Base-by-base conservation (phyloP, 1,140 invertebrate genomes). In the Trichomalopsis sarcophagae region DNA sequence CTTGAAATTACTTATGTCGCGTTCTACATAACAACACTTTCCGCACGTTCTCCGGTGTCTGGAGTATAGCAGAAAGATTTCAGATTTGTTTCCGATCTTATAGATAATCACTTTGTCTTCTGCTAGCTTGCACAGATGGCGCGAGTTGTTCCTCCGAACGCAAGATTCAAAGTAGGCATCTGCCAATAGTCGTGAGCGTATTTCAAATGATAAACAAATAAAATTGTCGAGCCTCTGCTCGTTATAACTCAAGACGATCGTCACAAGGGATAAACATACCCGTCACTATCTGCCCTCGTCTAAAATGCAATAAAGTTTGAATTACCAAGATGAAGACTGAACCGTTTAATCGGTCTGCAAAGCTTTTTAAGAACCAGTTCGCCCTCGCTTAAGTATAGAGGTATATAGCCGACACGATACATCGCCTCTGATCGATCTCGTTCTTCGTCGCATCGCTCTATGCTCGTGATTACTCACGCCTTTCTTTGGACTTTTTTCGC, bases 271-370 rank as follows among this genome's bases (percentile, higher is more conserved):
- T 27, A 62, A 62, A 62, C 55, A 21, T n/a, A n/a, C 21, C 17
- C 55, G 5, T 62, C 55, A 2, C 55, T 62, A 27, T 27, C 55
- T 62, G 13, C 2, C 47, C 47, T 9, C 14, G 47, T 69, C 68
- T 69, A 71, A 40, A 84, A 84, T 33, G 74, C 13, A 30, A 50
- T 78, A 84, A 78, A 78, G 74, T 47, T 84, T 40, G 13, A 17
- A 84, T 84, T 84, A 84, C 82, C 50, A 84, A 69, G 82, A 77
- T 75, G 33, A 44, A 9, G 66, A 50, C 73, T 55, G 62, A 69
- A 50, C 62, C 13, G 50, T 68, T 36, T 78, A 84, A 84, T 78
- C 40, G 71, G 75, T 71, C 33, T 36, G n/a, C 81, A 75, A 75
- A 82, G 69, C 81, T 68, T 73, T 66, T 66, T 47, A 74, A 40